These are phyloP conservation scores for Thecophora atra DNA, from an alignment of 2,888 invertebrate species.

Conservation along the genomic window DNA sequence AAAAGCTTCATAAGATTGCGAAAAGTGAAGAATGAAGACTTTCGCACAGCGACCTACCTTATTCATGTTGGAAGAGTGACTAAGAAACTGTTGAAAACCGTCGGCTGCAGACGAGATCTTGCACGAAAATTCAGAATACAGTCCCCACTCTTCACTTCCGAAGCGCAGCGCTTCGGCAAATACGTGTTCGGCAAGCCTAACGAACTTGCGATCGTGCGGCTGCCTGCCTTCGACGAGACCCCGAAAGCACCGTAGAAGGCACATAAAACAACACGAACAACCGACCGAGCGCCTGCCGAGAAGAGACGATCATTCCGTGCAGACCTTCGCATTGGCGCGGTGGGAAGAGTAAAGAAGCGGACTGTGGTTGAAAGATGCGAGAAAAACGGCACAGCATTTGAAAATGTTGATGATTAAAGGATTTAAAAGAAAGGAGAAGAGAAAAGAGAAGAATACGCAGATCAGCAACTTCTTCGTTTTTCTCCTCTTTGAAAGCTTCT, in stretches of 20 bases:
- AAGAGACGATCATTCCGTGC: not conserved
- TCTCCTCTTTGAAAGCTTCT: too few relatives aligned
- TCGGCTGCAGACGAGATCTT: constrained; percentile 16
- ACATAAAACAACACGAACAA: not conserved
- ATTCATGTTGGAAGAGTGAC: constrained; percentile 46
- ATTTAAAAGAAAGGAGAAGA: not conserved
- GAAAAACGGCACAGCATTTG: not conserved
- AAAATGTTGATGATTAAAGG: not conserved
- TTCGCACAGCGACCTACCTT: constrained; percentile 41
- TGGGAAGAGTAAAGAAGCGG: not conserved
- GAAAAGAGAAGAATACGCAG: not conserved
- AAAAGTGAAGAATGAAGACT: not conserved
- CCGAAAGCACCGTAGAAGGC: constrained; percentile 1
- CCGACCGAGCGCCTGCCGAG: not conserved
- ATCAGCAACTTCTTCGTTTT: too few relatives aligned
- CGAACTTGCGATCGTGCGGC: not conserved
- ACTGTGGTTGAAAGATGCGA: too few relatives aligned
- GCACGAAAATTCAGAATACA: constrained; percentile 5
- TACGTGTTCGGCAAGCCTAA: not conserved
- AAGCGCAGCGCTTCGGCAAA: not conserved
- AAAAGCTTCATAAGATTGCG: constrained; percentile 27
- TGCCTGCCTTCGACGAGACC: not conserved
- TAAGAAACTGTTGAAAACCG: constrained; percentile 41
- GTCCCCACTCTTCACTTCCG: not conserved
- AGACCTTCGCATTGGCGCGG: not conserved